A percentile compares a stretch with the other conserved stretches of the same genome.
These are phyloP conservation scores for Rallus crepitans DNA, from an alignment of 2,797 vertebrate species.

Conservation along the genomic window DNA sequence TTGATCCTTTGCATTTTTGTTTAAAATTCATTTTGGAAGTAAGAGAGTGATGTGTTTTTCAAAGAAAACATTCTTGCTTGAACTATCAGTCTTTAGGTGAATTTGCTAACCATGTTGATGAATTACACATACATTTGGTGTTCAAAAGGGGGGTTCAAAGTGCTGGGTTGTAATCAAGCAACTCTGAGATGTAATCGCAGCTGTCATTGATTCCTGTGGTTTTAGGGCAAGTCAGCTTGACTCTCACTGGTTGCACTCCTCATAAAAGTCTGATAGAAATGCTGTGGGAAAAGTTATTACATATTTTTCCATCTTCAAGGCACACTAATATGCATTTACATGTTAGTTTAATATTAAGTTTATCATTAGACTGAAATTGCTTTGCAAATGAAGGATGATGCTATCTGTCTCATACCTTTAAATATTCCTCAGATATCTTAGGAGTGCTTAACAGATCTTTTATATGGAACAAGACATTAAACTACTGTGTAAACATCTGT, in stretches of 20 bases:
- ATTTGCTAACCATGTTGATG: not conserved
- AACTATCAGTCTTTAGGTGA: not conserved
- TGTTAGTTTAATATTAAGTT: not conserved
- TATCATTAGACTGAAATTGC: not conserved
- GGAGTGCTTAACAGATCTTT: not conserved
- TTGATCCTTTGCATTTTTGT: not conserved
- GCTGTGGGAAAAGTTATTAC: not conserved
- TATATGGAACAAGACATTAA: not conserved
- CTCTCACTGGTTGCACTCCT: not conserved
- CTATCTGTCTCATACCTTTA: not conserved
- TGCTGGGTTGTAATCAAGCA: not conserved
- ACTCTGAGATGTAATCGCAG: not conserved
- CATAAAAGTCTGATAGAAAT: not conserved
- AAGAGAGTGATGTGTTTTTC: not conserved
- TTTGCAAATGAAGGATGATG: not conserved
- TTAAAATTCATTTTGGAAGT: not conserved
- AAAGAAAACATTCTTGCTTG: not conserved
- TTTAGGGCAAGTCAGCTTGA: not conserved
- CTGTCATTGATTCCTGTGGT: not conserved
- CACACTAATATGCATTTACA: not conserved
- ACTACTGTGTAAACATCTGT: not conserved
- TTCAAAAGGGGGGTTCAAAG: not conserved
- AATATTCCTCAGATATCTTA: not conserved
- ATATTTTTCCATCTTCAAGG: not conserved
- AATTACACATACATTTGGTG: not conserved